A percentile compares a stretch with the other conserved stretches of the same genome.
phyloP scores from a whole-genome alignment of 2,888 invertebrate genomes.

The Andrena haemorrhoa region DNA sequence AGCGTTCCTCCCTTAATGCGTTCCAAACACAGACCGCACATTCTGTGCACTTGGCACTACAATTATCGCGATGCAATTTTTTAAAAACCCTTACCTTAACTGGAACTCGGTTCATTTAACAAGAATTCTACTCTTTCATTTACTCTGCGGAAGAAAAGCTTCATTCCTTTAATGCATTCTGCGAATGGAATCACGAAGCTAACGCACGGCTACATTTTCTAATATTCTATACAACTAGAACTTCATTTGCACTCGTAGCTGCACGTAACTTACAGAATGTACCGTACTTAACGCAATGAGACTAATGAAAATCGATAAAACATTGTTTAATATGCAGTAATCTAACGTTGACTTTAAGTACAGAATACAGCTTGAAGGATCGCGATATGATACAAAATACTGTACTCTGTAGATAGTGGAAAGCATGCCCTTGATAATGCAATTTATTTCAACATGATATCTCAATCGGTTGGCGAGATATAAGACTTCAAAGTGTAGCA shows the following conservation, averaged over 20 bases:
- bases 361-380: not conserved
- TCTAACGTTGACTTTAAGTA: not conserved
- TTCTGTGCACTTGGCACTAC: not conserved
- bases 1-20: not conserved
- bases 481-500: not conserved
- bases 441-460: not conserved
- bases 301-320: not conserved
- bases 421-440: not conserved
- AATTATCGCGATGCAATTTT: not conserved
- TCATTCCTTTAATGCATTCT: not conserved
- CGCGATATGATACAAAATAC: too few relatives aligned
- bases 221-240: not conserved
- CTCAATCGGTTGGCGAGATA: constrained; percentile 16
- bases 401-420: not conserved
- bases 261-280: not conserved
- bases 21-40: not conserved
- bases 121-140: not conserved
- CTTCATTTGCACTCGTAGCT: too few relatives aligned
- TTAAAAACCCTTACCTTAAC: not conserved
- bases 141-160: not conserved
- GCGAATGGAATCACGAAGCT: not conserved
- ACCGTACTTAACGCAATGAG: not conserved
- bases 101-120: not conserved
- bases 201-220: not conserved
- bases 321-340: not conserved